These are phyloP conservation scores for Philaethria dido DNA, from an alignment of 2,888 invertebrate genomes.

Conservation along the genomic window DNA sequence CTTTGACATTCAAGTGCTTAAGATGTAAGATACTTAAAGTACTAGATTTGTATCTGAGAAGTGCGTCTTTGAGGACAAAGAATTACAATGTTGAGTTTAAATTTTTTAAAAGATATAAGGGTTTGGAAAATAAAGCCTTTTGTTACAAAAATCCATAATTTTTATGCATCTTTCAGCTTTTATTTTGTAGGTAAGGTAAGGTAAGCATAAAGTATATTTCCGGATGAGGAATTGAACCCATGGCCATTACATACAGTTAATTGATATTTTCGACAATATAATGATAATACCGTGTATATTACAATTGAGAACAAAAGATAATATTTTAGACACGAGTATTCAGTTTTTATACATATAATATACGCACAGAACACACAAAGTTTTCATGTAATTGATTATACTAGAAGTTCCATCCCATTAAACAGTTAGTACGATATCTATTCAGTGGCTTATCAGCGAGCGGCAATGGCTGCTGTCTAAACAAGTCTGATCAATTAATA, in stretches of 20 bases:
- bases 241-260: too few relatives aligned
- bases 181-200: too few relatives aligned
- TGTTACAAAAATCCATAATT: neutral
- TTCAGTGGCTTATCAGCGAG: constrained; percentile 38
- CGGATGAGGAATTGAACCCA: too few relatives aligned
- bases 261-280: too few relatives aligned
- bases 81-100: neutral
- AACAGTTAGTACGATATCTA: constrained; percentile 3
- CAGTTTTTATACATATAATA: too few relatives aligned
- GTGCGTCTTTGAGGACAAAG: constrained; percentile 29
- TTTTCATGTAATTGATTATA: constrained; percentile 1
- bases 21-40: constrained; percentile 28
- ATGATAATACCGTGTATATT: too few relatives aligned
- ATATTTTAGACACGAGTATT: too few relatives aligned
- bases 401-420: neutral
- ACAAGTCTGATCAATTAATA: constrained; percentile 43
- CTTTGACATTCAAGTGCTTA: constrained; percentile 37
- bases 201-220: too few relatives aligned
- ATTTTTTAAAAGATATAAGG: neutral
- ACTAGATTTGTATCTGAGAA: constrained; percentile 38
- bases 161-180: neutral
- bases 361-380: neutral
- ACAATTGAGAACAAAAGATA: too few relatives aligned
- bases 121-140: neutral
- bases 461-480: constrained; percentile 38